A percentile compares a stretch with the other conserved stretches of the same genome.
These are phyloP conservation scores for Callyntrura guangdongensis DNA, from an alignment of 2,888 invertebrate genomes.

Conservation along the genomic window DNA sequence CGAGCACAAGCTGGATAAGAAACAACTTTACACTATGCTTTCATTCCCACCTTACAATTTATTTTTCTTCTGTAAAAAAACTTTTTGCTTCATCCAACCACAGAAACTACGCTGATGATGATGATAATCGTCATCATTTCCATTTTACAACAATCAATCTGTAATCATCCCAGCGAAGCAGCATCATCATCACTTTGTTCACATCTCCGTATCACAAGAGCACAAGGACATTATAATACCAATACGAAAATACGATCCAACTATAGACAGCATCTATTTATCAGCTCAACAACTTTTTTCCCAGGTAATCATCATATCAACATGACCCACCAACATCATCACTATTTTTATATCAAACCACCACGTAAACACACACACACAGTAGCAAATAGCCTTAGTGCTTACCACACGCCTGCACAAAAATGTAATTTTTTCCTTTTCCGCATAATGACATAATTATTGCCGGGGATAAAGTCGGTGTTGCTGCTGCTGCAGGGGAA, in stretches of 20 bases:
- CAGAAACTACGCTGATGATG: too few relatives aligned
- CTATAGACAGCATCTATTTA: slow-evolving; percentile 17
- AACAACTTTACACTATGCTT: neutral
- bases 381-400: neutral
- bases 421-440: slow-evolving; percentile 37
- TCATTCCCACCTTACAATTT: neutral
- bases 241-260: neutral
- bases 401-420: neutral
- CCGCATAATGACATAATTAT: slow-evolving; percentile 73
- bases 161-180: neutral
- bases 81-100: neutral
- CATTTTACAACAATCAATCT: slow-evolving; percentile 38
- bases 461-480: neutral
- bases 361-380: neutral
- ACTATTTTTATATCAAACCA: neutral
- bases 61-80: neutral
- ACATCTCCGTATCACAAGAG: slow-evolving; percentile 2
- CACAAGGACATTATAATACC: neutral
- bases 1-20: neutral
- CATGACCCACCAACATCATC: neutral
- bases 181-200: slow-evolving; percentile 29
- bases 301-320: slow-evolving; percentile 1
- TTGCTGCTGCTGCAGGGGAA: neutral
- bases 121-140: slow-evolving; percentile 25
- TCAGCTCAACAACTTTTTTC: slow-evolving; percentile 43